These are phyloP conservation scores for Typhlichthys subterraneus DNA, from an alignment of 2,797 vertebrate genomes.

Conservation along the genomic window DNA sequence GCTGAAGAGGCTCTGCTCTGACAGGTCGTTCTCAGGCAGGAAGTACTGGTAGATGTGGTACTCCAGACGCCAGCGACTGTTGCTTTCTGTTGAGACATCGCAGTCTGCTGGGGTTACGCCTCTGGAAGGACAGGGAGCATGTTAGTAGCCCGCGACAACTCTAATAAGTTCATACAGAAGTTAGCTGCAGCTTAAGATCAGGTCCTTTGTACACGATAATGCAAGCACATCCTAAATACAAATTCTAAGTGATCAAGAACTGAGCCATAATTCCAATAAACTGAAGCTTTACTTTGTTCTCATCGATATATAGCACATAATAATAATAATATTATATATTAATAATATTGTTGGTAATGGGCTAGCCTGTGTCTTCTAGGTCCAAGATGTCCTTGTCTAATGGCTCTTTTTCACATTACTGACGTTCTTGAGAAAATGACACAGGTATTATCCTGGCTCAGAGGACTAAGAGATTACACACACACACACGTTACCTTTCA, in stretches of 20 bases:
- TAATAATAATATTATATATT: no score
- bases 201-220: no score
- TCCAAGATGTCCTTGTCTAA: neutral
- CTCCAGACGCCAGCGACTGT: constrained; percentile 82
- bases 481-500: constrained; percentile 74
- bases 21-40: constrained; percentile 85
- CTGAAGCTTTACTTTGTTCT: neutral
- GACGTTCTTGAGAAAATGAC: constrained; percentile 19
- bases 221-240: no score
- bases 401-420: neutral
- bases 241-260: no score
- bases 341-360: neutral
- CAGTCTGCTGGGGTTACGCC: constrained; percentile 75
- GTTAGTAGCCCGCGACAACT: neutral
- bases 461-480: neutral
- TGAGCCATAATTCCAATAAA: no score
- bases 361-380: constrained; percentile 3
- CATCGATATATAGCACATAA: no score
- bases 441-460: neutral
- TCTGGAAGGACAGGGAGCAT: constrained; percentile 63
- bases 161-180: neutral
- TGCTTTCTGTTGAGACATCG: constrained; percentile 58
- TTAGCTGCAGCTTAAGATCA: no score
- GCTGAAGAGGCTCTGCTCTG: constrained; percentile 76
- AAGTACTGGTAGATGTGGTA: constrained; percentile 94